Evolutionary conservation across 2,888 invertebrate genomes (phyloP).

Genomic region (Synergus japonicus): DNA sequence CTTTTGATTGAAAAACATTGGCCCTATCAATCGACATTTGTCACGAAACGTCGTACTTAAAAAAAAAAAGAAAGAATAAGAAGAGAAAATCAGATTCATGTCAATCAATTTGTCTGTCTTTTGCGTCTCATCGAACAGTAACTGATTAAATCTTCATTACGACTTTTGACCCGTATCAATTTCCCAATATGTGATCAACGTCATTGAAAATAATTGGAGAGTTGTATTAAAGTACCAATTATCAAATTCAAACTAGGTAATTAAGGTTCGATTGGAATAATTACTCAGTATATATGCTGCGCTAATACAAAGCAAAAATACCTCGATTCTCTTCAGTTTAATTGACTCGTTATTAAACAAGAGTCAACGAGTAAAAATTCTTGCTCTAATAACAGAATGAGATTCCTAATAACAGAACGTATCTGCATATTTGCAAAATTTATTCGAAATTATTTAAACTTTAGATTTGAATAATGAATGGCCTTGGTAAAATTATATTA

Average conservation of each 20-base stretch:
- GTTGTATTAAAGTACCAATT: neutral
- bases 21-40: neutral
- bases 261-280: slow-evolving; percentile 23
- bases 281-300: neutral
- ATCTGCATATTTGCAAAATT: neutral
- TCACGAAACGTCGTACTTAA: slow-evolving; percentile 15
- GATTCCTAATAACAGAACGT: neutral
- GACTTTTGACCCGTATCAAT: neutral
- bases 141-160: neutral
- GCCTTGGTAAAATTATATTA: neutral
- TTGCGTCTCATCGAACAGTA: no score
- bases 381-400: neutral
- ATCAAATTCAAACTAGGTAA: neutral
- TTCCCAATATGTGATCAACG: neutral
- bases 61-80: neutral
- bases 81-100: neutral
- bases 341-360: neutral
- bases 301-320: neutral
- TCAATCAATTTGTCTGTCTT: neutral
- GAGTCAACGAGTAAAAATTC: neutral
- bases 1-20: slow-evolving; percentile 9
- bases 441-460: no score
- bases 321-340: neutral
- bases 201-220: slow-evolving; percentile 12
- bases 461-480: no score